These are phyloP conservation scores for Melanostoma mellinum DNA, from an alignment of 2,888 invertebrate genomes.

Conservation along the genomic window DNA sequence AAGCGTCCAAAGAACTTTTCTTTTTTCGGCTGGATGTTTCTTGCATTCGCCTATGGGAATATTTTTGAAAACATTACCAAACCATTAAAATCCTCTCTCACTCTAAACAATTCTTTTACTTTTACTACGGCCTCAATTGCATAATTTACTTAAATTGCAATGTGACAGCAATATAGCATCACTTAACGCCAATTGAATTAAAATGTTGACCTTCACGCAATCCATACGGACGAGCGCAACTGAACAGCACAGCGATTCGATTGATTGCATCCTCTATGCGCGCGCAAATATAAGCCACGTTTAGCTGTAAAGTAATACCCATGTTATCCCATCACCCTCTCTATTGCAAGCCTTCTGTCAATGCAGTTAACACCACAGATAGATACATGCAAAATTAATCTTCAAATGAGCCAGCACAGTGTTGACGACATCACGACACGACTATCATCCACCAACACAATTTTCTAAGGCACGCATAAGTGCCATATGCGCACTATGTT, in stretches of 20 bases:
- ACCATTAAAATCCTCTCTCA: too few relatives aligned
- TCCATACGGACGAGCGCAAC: conserved; percentile 15
- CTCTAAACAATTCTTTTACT: background rate
- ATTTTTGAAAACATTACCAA: too few relatives aligned
- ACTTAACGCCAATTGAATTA: conserved; percentile 49
- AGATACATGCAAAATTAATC: conserved; percentile 26
- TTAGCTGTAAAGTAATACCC: conserved; percentile 47
- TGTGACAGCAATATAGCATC: conserved; percentile 44
- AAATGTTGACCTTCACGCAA: conserved; percentile 58
- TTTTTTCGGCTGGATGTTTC: too few relatives aligned
- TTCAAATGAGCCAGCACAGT: conserved; percentile 42
- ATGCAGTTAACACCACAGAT: conserved; percentile 18
- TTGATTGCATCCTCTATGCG: conserved; percentile 56
- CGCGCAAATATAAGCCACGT: conserved; percentile 33
- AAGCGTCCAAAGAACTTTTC: background rate
- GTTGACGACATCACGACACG: conserved; percentile 60
- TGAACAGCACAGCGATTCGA: conserved; percentile 45
- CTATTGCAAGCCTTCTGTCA: background rate
- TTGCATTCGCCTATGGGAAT: too few relatives aligned
- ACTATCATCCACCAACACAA: conserved; percentile 44
- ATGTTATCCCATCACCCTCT: background rate
- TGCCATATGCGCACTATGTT: conserved; percentile 27
- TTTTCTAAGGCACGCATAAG: conserved; percentile 32
- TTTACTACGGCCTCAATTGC: conserved; percentile 28
- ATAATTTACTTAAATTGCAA: conserved; percentile 36